These are phyloP conservation scores for Melikaiella ostensackeni DNA, from an alignment of 2,888 invertebrate genomes.

Conservation along the genomic window DNA sequence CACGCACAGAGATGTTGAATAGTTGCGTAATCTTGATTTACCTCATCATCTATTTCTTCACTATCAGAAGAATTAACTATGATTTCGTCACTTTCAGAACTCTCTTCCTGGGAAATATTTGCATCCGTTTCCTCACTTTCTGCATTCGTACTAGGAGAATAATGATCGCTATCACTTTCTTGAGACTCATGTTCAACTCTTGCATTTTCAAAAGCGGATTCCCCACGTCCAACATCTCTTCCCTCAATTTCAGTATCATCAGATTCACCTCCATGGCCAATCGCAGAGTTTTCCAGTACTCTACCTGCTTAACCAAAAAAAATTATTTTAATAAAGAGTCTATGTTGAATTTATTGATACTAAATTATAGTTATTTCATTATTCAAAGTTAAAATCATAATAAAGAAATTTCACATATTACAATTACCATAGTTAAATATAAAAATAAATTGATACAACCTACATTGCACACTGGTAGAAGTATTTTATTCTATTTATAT, in stretches of 20 bases:
- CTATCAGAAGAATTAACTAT: background rate
- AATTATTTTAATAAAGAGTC: background rate
- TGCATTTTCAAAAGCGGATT: background rate
- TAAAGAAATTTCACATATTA: too few relatives aligned
- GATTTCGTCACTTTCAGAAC: background rate
- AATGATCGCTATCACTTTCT: too few relatives aligned
- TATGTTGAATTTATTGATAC: too few relatives aligned
- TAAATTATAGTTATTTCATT: too few relatives aligned
- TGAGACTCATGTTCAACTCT: too few relatives aligned
- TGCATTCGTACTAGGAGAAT: too few relatives aligned
- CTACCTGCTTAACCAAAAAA: background rate
- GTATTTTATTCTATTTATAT: too few relatives aligned
- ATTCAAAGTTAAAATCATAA: too few relatives aligned
- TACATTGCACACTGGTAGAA: too few relatives aligned
- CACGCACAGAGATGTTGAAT: slow-evolving; percentile 24
- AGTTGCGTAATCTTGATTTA: background rate
- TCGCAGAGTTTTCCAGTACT: background rate
- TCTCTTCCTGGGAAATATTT: too few relatives aligned
- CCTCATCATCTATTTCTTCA: background rate
- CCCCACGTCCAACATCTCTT: background rate
- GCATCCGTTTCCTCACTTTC: background rate
- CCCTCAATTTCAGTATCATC: background rate
- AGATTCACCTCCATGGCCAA: background rate
- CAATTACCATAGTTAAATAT: too few relatives aligned
- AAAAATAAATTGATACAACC: too few relatives aligned